These are phyloP conservation scores for Oscheius sp. DNA, from an alignment of 2,888 invertebrate genomes.

Conservation along the genomic window DNA sequence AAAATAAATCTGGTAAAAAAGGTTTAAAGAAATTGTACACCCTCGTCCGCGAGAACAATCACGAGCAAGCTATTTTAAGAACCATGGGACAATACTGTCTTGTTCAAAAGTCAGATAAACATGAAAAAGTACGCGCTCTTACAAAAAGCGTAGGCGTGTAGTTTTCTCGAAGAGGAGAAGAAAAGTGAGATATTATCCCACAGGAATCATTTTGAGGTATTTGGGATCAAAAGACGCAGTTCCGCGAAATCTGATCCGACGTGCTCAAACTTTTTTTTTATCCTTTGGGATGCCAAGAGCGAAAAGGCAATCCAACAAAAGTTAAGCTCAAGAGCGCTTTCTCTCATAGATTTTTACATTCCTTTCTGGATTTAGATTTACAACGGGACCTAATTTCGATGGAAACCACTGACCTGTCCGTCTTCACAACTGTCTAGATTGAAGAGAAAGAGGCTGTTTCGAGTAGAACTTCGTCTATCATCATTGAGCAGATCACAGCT, in stretches of 20 bases:
- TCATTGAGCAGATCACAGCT: slow-evolving; percentile 54
- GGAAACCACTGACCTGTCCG: slow-evolving; percentile 25
- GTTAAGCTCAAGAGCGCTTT: neutral
- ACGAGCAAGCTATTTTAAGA: too few relatives aligned
- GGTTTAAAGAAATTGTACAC: too few relatives aligned
- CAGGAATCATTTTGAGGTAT: slow-evolving; percentile 11
- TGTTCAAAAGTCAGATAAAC: too few relatives aligned
- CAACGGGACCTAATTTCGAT: slow-evolving; percentile 4
- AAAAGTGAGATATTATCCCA: neutral
- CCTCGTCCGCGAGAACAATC: too few relatives aligned
- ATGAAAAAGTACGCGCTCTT: too few relatives aligned
- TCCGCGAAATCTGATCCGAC: slow-evolving; percentile 19
- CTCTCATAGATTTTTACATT: neutral
- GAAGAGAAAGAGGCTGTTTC: slow-evolving; percentile 55
- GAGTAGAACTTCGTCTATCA: slow-evolving; percentile 45
- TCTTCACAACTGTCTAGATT: slow-evolving; percentile 40
- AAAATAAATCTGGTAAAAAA: too few relatives aligned
- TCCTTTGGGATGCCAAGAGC: neutral
- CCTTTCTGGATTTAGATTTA: slow-evolving; percentile 8
- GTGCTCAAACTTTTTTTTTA: slow-evolving; percentile 1
- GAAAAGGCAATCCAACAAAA: neutral
- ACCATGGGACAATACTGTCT: too few relatives aligned
- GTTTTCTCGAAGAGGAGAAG: neutral
- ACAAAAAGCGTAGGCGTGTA: too few relatives aligned
- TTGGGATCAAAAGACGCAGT: slow-evolving; percentile 23